Evolutionary conservation across 2,888 invertebrate genomes (phyloP), one percentile per base, ranked within the genome.

Genomic region (Chelonus formosanus): DNA sequence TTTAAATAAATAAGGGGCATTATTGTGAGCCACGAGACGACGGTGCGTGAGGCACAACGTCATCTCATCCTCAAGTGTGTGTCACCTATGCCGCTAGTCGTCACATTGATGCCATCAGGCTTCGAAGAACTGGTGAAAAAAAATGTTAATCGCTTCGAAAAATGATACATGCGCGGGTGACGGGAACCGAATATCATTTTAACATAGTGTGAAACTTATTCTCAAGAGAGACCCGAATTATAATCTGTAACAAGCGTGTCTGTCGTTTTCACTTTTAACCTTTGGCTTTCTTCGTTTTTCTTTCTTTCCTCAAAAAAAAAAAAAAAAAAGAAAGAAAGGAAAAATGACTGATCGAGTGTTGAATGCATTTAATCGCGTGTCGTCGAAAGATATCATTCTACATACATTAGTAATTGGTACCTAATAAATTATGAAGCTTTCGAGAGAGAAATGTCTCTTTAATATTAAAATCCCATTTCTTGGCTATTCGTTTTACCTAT

Each of bases 1-100:
- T 83, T 84, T 82, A 83, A 84, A 84, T 83, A 83, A 83, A 83
- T 83, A 82, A 73, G 81, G 82, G 78, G 80, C 80, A 76, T 77
- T 76, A 79, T 82, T 82, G 81, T 82, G 75, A 75, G 74, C 61
- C 67, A 67, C 67, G 56, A 48, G 59, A 57, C 63, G 56, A 43
- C 56, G 44, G 34, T 59, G 20, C 20, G 20, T 20, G 20, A 20
- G 20, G 20, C 20, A 44, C 44, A 53, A 68, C 62, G 52, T 52
- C 58, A 58, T 58, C n/a, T 7, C 8, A 48, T 50, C 52, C 56
- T 54, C 31, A 40, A 8, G 56, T 56, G 34, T 44, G 32, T 56
- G 56, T 56, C 56, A 56, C 32, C 35, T 5, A 3, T 7, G 7
- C 20, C 20, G 20, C 45, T 43, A 47, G 7, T 6, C 48, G 48